Conservation (phyloP, 2,113 vertebrate species). For the Vireo altiloquus region DNA sequence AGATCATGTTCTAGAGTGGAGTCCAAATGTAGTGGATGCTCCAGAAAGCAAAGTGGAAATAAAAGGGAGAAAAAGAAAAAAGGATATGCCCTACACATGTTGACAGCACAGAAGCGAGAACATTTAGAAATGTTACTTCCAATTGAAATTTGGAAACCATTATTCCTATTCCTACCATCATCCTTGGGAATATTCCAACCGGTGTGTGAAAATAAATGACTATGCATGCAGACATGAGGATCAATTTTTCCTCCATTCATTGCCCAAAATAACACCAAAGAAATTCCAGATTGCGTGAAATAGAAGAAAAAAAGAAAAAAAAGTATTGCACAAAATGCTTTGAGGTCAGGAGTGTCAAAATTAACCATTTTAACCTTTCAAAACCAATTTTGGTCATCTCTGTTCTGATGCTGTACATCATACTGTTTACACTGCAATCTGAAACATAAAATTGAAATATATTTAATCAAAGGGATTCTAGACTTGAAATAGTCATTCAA, state of each 20-base stretch:
- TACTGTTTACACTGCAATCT: neutral
- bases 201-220: neutral
- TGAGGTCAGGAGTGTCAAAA: neutral
- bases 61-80: neutral
- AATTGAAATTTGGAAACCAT: neutral
- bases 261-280: neutral
- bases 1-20: neutral
- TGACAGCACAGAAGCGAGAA: neutral
- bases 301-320: neutral
- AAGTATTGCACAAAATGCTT: neutral
- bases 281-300: neutral
- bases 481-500: neutral
- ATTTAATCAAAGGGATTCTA: neutral
- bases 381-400: neutral
- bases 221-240: neutral
- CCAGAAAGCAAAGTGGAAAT: neutral
- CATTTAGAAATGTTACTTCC: neutral
- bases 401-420: neutral
- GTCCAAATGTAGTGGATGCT: neutral
- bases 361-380: neutral
- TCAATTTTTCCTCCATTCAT: accelerated
- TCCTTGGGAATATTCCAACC: neutral
- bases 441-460: neutral
- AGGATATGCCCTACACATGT: neutral
- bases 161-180: neutral